Percentiles rank a stretch among this genome's conserved stretches.
Conservation (phyloP, 1,140 invertebrate genomes). For the Conus betulinus region DNA sequence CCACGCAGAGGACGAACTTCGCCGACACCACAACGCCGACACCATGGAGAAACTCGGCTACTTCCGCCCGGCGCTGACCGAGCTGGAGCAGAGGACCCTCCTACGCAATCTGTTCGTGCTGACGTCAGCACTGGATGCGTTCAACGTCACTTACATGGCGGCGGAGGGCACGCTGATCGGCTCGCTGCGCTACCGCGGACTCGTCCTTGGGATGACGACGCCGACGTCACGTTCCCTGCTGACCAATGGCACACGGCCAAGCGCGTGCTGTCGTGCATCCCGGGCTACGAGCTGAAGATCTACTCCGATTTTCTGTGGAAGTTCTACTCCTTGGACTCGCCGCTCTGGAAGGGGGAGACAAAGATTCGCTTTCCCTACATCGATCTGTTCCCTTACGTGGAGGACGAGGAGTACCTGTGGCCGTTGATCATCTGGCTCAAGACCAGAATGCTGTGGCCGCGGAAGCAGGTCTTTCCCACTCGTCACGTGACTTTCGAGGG, state of each 20-base stretch:
- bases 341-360: conserved; percentile 31
- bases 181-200: conserved; percentile 56
- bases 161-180: conserved; percentile 57
- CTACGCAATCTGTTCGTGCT: conserved; percentile 34
- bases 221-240: conserved; percentile 51
- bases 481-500: conserved; percentile 36
- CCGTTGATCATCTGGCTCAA: conserved; percentile 50
- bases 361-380: conserved; percentile 54
- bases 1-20: conserved; percentile 30
- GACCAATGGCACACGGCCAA: conserved; percentile 37
- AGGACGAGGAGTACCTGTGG: conserved; percentile 49
- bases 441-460: conserved; percentile 47
- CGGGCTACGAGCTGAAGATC: conserved; percentile 36
- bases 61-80: conserved; percentile 35
- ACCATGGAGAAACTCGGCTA: neutral
- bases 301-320: conserved; percentile 49
- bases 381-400: conserved; percentile 51
- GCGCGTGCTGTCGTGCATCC: conserved; percentile 39
- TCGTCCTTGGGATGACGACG: conserved; percentile 63
- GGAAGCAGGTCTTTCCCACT: conserved; percentile 35
- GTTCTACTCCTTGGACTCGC: conserved; percentile 38
- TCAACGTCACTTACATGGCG: conserved; percentile 54
- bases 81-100: conserved; percentile 33
- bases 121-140: conserved; percentile 41
- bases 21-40: neutral